A percentile compares a stretch with the other conserved stretches of the same genome.
Conservation (phyloP, 2,113 vertebrate genomes). For the Micromys minutus region DNA sequence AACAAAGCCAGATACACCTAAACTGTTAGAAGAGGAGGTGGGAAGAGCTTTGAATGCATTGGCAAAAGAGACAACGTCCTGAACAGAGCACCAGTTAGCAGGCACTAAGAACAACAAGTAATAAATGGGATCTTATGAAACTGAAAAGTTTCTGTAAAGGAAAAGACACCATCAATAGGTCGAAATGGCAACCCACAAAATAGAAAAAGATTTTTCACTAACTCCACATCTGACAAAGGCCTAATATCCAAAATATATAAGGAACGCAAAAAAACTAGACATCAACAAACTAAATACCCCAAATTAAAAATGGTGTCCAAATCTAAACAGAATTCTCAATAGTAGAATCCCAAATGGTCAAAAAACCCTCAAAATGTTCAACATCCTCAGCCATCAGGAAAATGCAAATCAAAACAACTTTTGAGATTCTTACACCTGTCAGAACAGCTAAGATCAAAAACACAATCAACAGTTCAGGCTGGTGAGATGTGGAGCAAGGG, state of each 20-base stretch:
- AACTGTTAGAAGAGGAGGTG: neutral
- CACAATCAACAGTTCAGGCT: neutral
- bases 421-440: neutral
- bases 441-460: neutral
- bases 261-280: neutral
- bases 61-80: neutral
- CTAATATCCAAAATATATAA: neutral
- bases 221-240: neutral
- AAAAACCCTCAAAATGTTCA: neutral
- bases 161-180: neutral
- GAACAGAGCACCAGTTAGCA: neutral
- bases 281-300: neutral
- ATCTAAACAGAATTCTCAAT: neutral
- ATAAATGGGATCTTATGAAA: neutral
- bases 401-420: neutral
- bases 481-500: neutral
- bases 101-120: neutral
- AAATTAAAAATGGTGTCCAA: neutral
- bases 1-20: neutral
- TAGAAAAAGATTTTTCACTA: neutral
- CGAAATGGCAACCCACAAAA: neutral
- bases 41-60: neutral
- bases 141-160: neutral
- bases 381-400: neutral
- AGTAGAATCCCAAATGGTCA: neutral